phyloP scores from a whole-genome alignment of 2,888 invertebrate genomes.

The Maniola hyperantus region DNA sequence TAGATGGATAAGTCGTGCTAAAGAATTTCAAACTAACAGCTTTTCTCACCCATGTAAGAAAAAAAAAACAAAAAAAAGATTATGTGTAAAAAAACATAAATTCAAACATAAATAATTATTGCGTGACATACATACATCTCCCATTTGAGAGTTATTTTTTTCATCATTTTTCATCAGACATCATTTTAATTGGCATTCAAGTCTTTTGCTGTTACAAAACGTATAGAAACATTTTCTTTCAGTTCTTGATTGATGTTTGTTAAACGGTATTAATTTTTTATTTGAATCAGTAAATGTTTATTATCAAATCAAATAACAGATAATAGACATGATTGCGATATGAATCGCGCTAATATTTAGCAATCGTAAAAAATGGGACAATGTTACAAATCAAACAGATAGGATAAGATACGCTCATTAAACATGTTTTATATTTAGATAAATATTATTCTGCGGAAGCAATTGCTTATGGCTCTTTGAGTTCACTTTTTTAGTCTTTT shows the following conservation, averaged over 20 bases:
- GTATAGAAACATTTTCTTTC: too few relatives aligned
- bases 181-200: too few relatives aligned
- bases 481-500: neutral
- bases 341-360: slow-evolving; percentile 9
- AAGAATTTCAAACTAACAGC: too few relatives aligned
- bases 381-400: slow-evolving; percentile 19
- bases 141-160: too few relatives aligned
- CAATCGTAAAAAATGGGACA: slow-evolving; percentile 24
- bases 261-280: neutral
- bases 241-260: neutral
- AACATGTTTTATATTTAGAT: slow-evolving; percentile 9
- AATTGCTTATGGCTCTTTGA: neutral
- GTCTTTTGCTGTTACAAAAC: too few relatives aligned
- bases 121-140: too few relatives aligned
- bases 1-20: too few relatives aligned
- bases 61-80: too few relatives aligned
- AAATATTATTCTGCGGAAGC: slow-evolving; percentile 8
- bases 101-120: too few relatives aligned
- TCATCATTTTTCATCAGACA: too few relatives aligned
- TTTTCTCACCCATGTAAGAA: too few relatives aligned
- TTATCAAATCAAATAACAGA: slow-evolving; percentile 7
- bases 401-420: slow-evolving; percentile 16
- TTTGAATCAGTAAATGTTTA: neutral
- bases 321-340: slow-evolving; percentile 15
- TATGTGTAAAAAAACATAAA: too few relatives aligned